These are phyloP conservation scores for Hydrotaea cyrtoneurina DNA, from an alignment of 2,888 invertebrate genomes.

Conservation along the genomic window DNA sequence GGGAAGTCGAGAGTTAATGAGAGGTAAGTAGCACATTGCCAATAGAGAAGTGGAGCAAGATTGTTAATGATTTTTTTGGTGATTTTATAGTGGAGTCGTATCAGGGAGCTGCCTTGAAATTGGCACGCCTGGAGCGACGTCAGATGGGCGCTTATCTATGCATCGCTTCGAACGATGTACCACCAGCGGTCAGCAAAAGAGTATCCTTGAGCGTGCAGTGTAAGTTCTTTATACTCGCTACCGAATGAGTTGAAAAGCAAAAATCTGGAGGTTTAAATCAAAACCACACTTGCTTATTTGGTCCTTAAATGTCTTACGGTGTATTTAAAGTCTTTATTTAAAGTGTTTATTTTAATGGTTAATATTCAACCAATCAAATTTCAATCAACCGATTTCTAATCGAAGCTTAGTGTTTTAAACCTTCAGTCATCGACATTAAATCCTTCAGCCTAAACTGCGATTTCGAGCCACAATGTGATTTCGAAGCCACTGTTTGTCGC, in stretches of 20 bases:
- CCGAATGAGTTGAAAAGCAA: not conserved
- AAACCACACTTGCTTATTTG: too few relatives aligned
- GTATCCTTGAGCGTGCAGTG: constrained; percentile 94
- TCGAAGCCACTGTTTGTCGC: too few relatives aligned
- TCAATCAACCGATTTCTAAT: too few relatives aligned
- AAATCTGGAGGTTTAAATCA: not conserved
- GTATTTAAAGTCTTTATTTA: too few relatives aligned
- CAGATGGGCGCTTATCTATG: constrained; percentile 97
- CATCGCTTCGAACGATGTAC: constrained; percentile 95
- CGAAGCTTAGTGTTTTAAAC: too few relatives aligned
- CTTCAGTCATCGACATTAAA: too few relatives aligned
- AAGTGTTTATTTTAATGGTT: too few relatives aligned
- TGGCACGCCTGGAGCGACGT: constrained; percentile 90
- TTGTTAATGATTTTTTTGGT: not conserved
- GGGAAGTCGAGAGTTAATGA: constrained; percentile 80
- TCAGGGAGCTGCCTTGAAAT: constrained; percentile 87
- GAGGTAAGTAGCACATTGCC: constrained; percentile 73
- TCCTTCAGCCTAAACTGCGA: too few relatives aligned
- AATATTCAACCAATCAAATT: too few relatives aligned
- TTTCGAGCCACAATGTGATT: too few relatives aligned
- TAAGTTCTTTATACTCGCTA: constrained; percentile 87
- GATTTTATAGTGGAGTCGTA: constrained; percentile 85
- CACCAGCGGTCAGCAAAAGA: constrained; percentile 93
- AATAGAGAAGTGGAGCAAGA: constrained; percentile 30
- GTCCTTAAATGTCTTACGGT: too few relatives aligned